phyloP scores from a whole-genome alignment of 92 coral and sea anemone species.

The Epizoanthus stellaris region DNA sequence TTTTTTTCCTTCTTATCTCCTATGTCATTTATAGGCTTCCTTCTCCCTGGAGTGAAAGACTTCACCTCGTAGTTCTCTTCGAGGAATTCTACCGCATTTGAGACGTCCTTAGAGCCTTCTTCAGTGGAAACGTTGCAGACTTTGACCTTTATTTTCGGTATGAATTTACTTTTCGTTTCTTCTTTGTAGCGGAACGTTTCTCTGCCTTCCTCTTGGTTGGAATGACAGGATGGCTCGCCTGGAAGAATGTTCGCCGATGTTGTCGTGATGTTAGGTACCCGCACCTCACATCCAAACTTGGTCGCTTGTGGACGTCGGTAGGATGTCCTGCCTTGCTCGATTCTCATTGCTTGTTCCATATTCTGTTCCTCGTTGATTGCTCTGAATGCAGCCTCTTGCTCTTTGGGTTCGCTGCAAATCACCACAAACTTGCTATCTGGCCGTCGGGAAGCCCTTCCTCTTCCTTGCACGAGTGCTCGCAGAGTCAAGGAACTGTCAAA shows the following conservation, averaged over 20 bases:
- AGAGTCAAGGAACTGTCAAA: constrained; percentile 85
- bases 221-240: background rate
- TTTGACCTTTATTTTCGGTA: constrained; percentile 44
- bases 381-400: constrained; percentile 57
- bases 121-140: constrained; percentile 45
- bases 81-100: constrained; percentile 39
- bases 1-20: background rate
- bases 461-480: constrained; percentile 89
- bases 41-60: constrained; percentile 39
- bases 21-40: background rate
- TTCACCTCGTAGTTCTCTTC: constrained; percentile 50
- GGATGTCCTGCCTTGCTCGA: constrained; percentile 23
- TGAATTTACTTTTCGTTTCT: constrained; percentile 7
- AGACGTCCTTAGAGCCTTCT: constrained; percentile 24
- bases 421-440: constrained; percentile 85
- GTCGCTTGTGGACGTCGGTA: constrained; percentile 45
- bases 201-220: background rate
- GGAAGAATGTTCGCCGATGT: background rate
- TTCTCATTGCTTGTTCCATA: constrained; percentile 81
- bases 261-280: constrained; percentile 46
- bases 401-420: constrained; percentile 76
- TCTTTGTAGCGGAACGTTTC: constrained; percentile 24
- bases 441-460: constrained; percentile 96
- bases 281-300: constrained; percentile 70
- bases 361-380: constrained; percentile 72